phyloP scores from a whole-genome alignment of 2,113 vertebrate genomes.

The Psammodynastes pulverulentus region DNA sequence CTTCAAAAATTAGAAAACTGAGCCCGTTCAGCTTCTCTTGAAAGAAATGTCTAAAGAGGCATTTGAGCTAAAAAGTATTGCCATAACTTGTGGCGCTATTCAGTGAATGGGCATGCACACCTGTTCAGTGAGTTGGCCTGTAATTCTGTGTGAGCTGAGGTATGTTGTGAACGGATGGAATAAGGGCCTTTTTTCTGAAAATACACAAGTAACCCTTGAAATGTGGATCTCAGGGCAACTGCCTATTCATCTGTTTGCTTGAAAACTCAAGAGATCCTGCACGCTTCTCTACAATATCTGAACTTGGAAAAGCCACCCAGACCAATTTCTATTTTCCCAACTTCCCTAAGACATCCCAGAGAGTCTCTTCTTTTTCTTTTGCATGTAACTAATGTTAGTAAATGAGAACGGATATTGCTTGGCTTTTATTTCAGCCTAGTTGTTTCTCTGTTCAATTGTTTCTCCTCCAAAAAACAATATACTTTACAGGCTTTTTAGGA shows the following conservation, averaged over 20 bases:
- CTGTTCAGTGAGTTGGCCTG: neutral
- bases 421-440: slow-evolving; percentile 23
- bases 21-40: neutral
- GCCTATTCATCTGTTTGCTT: neutral
- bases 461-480: neutral
- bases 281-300: neutral
- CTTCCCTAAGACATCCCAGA: neutral
- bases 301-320: neutral
- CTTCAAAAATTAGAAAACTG: neutral
- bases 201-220: neutral
- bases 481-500: neutral
- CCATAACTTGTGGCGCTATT: neutral
- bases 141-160: neutral
- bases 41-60: neutral
- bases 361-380: neutral
- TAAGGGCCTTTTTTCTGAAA: neutral
- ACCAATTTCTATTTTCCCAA: neutral
- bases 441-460: slow-evolving; percentile 15
- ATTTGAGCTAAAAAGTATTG: neutral
- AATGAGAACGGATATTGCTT: neutral
- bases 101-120: neutral
- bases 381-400: slow-evolving; percentile 13
- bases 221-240: neutral
- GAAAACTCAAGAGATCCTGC: neutral
- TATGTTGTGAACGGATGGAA: neutral